phyloP scores from a whole-genome alignment of 2,113 vertebrate genomes.

The Malurus elegans region DNA sequence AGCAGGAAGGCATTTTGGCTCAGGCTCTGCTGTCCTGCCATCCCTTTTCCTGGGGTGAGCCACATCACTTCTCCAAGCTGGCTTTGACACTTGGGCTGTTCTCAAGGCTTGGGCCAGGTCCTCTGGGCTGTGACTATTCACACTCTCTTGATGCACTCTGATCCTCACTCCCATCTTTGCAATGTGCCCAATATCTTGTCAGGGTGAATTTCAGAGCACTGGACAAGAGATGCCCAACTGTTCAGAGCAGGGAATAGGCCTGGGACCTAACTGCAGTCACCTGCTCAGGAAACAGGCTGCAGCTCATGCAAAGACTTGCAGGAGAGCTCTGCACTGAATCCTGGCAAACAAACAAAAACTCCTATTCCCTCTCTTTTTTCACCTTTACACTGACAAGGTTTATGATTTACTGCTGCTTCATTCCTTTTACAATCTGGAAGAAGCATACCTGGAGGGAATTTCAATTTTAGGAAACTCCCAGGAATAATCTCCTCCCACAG shows the following conservation, averaged over 20 bases:
- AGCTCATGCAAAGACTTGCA: neutral
- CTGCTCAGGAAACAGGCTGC: neutral
- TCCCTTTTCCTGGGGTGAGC: neutral
- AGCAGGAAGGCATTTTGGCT: neutral
- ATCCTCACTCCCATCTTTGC: neutral
- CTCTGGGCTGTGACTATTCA: neutral
- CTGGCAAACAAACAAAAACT: neutral
- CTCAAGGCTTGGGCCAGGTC: neutral
- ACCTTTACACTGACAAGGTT: neutral
- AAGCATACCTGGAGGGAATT: neutral
- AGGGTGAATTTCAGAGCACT: neutral
- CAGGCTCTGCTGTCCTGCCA: neutral
- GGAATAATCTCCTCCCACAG: neutral
- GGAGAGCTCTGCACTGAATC: neutral
- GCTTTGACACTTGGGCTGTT: neutral
- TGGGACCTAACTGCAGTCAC: neutral
- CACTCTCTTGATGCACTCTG: neutral
- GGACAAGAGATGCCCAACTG: neutral
- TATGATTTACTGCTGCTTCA: neutral
- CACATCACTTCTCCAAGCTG: neutral
- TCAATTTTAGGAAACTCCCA: neutral
- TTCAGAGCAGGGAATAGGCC: neutral
- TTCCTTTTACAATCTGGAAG: neutral
- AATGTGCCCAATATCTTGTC: fast-evolving
- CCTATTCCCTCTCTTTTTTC: neutral